A percentile compares a stretch with the other conserved stretches of the same genome.
phyloP scores from a whole-genome alignment of 2,888 invertebrate species.

The Macrosiphum euphorbiae region DNA sequence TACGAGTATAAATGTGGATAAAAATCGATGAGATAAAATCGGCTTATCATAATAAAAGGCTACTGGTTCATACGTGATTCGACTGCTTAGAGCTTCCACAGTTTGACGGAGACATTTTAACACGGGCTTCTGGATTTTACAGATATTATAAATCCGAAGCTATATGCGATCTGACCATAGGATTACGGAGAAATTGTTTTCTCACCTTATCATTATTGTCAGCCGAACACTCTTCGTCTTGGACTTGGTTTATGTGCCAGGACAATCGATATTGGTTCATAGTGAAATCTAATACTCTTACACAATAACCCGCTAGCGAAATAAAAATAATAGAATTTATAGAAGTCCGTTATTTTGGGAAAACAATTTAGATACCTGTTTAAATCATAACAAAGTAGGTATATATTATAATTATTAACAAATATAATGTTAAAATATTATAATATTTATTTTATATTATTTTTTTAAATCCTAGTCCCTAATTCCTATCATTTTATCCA shows the following conservation, averaged over 20 bases:
- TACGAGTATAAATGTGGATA: slow-evolving; percentile 45
- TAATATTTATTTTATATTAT: neutral
- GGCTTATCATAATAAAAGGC: slow-evolving; percentile 64
- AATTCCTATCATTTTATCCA: too few relatives aligned
- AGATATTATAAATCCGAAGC: slow-evolving; percentile 59
- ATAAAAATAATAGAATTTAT: slow-evolving; percentile 5
- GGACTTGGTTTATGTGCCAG: neutral
- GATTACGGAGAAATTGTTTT: slow-evolving; percentile 57
- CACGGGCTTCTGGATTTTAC: slow-evolving; percentile 55
- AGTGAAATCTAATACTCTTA: slow-evolving; percentile 1
- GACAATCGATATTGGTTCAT: slow-evolving; percentile 5
- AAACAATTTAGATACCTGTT: neutral
- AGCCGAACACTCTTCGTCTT: neutral
- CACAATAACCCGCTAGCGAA: neutral
- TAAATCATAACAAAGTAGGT: neutral
- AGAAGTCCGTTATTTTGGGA: neutral
- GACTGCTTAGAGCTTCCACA: slow-evolving; percentile 19
- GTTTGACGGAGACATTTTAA: slow-evolving; percentile 54
- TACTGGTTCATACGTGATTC: slow-evolving; percentile 61
- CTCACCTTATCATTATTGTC: slow-evolving; percentile 53
- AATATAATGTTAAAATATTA: neutral
- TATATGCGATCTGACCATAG: slow-evolving; percentile 24
- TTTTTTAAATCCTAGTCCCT: too few relatives aligned
- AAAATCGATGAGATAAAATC: slow-evolving; percentile 61
- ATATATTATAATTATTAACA: neutral